phyloP scores from a whole-genome alignment of 2,113 vertebrate species.

The Cryptotis parvus region DNA sequence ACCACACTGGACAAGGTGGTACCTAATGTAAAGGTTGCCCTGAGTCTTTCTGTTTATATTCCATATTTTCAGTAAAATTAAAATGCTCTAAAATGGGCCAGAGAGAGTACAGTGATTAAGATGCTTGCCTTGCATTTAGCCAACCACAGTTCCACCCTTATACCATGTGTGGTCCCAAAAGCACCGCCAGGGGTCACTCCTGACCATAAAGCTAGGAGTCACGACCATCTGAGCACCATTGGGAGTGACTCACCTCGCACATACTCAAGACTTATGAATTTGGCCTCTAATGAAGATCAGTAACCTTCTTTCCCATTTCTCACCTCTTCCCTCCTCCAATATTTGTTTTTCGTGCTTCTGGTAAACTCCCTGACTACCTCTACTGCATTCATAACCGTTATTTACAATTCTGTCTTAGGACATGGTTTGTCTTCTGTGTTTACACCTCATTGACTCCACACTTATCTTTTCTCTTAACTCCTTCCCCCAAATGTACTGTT shows the following conservation, averaged over 20 bases:
- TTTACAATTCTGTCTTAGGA: not conserved
- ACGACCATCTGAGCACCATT: too few relatives aligned
- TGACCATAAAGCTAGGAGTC: too few relatives aligned
- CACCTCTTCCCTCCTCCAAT: too few relatives aligned
- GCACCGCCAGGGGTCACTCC: too few relatives aligned
- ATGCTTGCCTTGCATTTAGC: too few relatives aligned
- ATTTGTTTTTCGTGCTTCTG: not conserved
- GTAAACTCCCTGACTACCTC: not conserved
- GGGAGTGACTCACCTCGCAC: too few relatives aligned
- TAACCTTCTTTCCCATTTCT: not conserved
- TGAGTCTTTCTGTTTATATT: not conserved
- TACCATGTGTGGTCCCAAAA: too few relatives aligned
- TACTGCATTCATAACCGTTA: not conserved
- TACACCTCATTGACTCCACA: not conserved
- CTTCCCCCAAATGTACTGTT: not conserved
- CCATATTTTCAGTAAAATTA: conserved; percentile 7
- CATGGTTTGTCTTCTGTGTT: not conserved
- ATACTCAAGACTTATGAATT: not conserved
- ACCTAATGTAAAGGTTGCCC: not conserved
- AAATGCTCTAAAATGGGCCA: not conserved
- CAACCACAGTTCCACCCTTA: too few relatives aligned
- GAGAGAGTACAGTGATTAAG: too few relatives aligned
- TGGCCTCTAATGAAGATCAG: not conserved
- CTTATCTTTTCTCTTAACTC: not conserved
- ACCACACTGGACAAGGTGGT: not conserved